Base-by-base conservation (phyloP, 2,888 invertebrate species). In the Smittia aterrima region DNA sequence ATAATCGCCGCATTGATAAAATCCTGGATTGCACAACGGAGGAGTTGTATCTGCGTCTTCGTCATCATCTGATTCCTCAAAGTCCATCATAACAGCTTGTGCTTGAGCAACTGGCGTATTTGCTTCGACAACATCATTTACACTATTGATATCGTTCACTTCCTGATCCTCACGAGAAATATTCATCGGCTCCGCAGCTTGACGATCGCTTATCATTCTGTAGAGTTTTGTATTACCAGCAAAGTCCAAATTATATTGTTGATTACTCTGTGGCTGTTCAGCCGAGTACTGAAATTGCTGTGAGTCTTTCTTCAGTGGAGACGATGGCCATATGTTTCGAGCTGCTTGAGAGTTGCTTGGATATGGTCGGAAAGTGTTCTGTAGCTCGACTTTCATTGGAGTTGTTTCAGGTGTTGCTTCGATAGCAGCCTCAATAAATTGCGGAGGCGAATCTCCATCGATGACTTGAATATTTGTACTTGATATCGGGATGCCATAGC, bases 341-440 rank as follows among this genome's bases (percentile, higher is more conserved):
- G 88, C 90, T 20, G 89, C 89, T 77, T 86, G 85, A 40, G 90
- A 88, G 77, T 88, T 88, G 27, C 85, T 80, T 67, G 88, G 86
- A 78, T 86, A 84, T 77, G 82, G 82, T 71, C 84, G 79, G 76
- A 78, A 78, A 78, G 80, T 11, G 79, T 77, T 75, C 54, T 79
- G 75, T 22, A 78, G 87, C 92, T 81, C 72, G 4, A 58, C 58
- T n/a, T 91, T 90, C 22, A 92, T 87, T 1, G 94, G 93, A 47
- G 93, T 94, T 66, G 93, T 93, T 84, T 94, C 93, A 0, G 94
- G 94, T 4, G 93, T 94, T 1, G 93, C 93, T 84, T 94, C 94
- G 75, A 94, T 90, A 27, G 93, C 94, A 62, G 93, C 92, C 84
- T 93, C 94, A 16, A 72, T 54, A 11, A 62, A 16, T 16, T 54